Percentiles rank a stretch among this genome's conserved stretches.
Conservation (phyloP, 2,797 vertebrate genomes). For the Tauraco hartlaubi region DNA sequence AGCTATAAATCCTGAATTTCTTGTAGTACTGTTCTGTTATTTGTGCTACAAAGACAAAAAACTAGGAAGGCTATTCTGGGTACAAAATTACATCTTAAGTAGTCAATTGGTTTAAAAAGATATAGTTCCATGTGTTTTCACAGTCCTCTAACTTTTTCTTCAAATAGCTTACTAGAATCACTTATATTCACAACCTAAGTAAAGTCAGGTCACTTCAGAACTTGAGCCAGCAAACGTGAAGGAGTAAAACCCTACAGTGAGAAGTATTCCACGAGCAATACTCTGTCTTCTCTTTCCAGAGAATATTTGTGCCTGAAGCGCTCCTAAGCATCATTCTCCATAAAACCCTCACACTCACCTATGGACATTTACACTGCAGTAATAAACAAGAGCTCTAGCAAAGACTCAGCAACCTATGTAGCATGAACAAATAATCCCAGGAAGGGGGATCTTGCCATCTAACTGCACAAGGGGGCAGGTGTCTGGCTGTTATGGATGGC, state of each 20-base stretch:
- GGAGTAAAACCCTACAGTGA: neutral
- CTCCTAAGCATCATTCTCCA: neutral
- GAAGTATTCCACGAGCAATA: neutral
- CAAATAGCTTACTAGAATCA: neutral
- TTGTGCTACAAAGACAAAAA: neutral
- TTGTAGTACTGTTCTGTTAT: neutral
- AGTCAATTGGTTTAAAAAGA: neutral
- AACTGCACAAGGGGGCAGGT: neutral
- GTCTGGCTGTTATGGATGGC: neutral
- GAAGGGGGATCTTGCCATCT: neutral
- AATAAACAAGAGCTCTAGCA: neutral
- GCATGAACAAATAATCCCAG: neutral
- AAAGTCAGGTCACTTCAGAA: neutral
- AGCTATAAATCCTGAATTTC: constrained; percentile 48
- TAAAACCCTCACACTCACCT: neutral
- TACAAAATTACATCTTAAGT: neutral
- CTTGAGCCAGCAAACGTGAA: neutral
- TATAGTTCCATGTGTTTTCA: neutral
- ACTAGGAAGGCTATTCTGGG: neutral
- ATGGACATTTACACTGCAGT: neutral
- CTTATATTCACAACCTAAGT: neutral
- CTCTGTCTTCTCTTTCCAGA: neutral
- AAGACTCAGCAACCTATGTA: fast-evolving
- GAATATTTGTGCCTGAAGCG: neutral
- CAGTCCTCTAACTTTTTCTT: neutral